These are phyloP conservation scores for Ardeotis arabs DNA, from an alignment of 2,113 vertebrate genomes.

Conservation along the genomic window DNA sequence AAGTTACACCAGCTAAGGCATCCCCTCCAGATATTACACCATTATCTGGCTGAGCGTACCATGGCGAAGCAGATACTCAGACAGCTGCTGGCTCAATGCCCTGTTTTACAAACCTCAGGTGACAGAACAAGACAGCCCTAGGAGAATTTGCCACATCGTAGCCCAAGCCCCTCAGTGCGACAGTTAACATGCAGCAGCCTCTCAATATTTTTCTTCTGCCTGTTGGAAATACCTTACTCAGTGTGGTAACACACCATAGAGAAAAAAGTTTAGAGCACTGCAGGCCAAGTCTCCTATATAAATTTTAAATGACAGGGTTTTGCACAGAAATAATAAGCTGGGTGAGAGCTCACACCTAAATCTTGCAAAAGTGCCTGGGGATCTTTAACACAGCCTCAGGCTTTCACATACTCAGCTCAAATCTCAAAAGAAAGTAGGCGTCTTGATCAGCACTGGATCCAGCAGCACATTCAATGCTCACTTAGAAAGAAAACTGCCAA, in stretches of 20 bases:
- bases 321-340: background rate
- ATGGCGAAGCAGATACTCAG: background rate
- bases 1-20: background rate
- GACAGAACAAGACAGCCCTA: background rate
- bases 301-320: background rate
- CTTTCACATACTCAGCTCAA: background rate
- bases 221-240: background rate
- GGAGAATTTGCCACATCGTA: background rate
- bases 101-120: accelerated
- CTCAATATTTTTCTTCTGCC: background rate
- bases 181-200: background rate
- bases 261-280: background rate
- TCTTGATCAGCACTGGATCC: background rate
- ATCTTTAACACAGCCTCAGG: background rate
- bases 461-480: background rate
- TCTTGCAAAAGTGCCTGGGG: background rate
- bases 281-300: background rate
- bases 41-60: background rate
- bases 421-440: background rate
- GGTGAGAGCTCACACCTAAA: background rate
- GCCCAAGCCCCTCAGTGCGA: background rate
- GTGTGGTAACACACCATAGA: background rate
- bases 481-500: background rate
- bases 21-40: background rate
- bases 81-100: background rate